Conservation (phyloP, 2,113 vertebrate species). For the Erpornis zantholeuca region DNA sequence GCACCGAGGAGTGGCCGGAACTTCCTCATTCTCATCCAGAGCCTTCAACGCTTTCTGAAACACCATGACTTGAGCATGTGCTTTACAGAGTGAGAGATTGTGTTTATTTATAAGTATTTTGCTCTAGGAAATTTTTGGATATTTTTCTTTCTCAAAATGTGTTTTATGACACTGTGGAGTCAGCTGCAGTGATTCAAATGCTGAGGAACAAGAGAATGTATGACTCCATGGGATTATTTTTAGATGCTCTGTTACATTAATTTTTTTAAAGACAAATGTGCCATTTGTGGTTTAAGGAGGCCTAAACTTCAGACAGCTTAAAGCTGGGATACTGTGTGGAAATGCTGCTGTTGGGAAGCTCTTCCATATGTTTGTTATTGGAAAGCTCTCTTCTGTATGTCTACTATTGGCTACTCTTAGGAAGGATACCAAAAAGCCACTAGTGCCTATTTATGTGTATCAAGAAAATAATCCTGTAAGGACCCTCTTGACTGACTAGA, state of each 20-base stretch:
- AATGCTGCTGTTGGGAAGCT: neutral
- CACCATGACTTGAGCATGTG: neutral
- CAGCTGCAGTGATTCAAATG: constrained; percentile 24
- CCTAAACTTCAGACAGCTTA: neutral
- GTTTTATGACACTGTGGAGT: neutral
- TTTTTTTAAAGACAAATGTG: constrained; percentile 4
- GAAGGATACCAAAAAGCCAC: neutral
- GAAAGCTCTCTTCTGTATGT: neutral
- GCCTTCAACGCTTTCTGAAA: neutral
- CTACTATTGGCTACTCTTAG: neutral
- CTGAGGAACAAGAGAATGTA: neutral
- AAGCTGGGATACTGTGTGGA: neutral
- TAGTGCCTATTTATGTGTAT: neutral
- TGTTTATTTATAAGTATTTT: neutral
- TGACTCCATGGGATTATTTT: constrained; percentile 27
- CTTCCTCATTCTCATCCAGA: neutral
- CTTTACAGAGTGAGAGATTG: neutral
- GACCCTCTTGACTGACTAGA: neutral
- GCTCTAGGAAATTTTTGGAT: neutral
- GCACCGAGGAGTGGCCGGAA: neutral
- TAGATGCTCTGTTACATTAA: neutral
- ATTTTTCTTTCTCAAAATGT: neutral
- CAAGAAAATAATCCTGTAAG: neutral
- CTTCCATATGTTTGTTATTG: neutral
- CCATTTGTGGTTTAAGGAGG: neutral